Base-by-base conservation (phyloP, 2,113 vertebrate genomes). In the Pycnonotus jocosus region DNA sequence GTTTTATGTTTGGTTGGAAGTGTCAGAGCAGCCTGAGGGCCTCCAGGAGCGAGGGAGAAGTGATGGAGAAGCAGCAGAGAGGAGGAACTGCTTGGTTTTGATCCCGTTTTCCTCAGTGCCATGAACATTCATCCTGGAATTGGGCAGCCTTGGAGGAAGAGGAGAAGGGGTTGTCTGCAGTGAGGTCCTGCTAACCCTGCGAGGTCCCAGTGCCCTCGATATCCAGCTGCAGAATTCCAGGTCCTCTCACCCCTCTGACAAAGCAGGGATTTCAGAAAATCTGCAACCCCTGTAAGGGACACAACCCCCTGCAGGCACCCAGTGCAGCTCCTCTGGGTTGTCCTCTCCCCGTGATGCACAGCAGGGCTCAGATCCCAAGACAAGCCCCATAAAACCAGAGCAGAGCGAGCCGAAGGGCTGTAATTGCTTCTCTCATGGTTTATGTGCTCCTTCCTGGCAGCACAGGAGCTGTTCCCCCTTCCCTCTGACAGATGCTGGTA, bases 351-450 rank as follows among this genome's bases (percentile, higher is more conserved):
- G 61, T 77, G 91, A 57, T 91, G 93, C 79, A 84, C 71, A 58
- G 60, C 95, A 60, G 85, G 72, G 92, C 96, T 95, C 86, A 37
- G 92, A 27, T 60, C 82, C 81, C 10, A 12, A 92, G 86, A 80
- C 79, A 60, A 92, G 89, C 81, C 87, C 93, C 61, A 40, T 87
- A 88, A 97, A 94, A 82, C 23, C 91, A 40, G 58, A 74, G 93
- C 78, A 90, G 56, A 69, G 95, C 87, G 61, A 96, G 20, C 93
- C 22, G 19, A 68, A 92, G 72, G 95, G 92, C 90, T 92, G 95
- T 90, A 94, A 97, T 97, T 97, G 91, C 95, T 96, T 96, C 94
- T 19, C 73, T 60, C 23, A 10, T 88, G 91, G 35, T 92, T 94
- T 93, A 87, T 96, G 92, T 81, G 64, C 50, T 92, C 62, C 86